A percentile compares a stretch with the other conserved stretches of the same genome.
These are phyloP conservation scores for Molorchus minor DNA, from an alignment of 2,888 invertebrate species.

Conservation along the genomic window DNA sequence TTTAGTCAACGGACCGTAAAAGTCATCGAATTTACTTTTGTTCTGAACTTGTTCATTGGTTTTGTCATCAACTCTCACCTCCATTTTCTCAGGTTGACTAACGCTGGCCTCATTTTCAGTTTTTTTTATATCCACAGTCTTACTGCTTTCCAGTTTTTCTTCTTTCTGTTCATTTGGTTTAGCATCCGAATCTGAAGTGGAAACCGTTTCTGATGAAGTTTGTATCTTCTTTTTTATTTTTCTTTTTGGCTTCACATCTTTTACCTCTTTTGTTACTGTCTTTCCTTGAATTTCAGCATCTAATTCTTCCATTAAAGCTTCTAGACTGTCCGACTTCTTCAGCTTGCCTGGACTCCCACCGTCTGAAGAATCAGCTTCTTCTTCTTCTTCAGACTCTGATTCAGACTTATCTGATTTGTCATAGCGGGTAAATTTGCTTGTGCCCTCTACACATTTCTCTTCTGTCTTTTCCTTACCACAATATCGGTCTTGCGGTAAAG, in stretches of 20 bases:
- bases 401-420: conserved; percentile 63
- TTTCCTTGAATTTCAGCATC: conserved; percentile 63
- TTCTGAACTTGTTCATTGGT: conserved; percentile 24
- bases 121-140: conserved; percentile 12
- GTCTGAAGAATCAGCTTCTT: conserved; percentile 43
- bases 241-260: conserved; percentile 39
- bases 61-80: conserved; percentile 38
- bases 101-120: conserved; percentile 7
- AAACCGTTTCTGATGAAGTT: conserved; percentile 31
- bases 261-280: conserved; percentile 32
- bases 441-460: conserved; percentile 43
- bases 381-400: conserved; percentile 61
- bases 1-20: conserved; percentile 22
- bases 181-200: conserved; percentile 28
- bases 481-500: conserved; percentile 57
- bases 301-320: conserved; percentile 66
- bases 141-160: conserved; percentile 23
- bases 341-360: conserved; percentile 50
- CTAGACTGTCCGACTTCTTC: conserved; percentile 64
- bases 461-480: conserved; percentile 37
- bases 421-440: conserved; percentile 65
- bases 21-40: background rate
- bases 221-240: conserved; percentile 42
- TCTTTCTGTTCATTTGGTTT: conserved; percentile 28
- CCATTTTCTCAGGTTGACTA: conserved; percentile 13